Evolutionary conservation across 2,797 vertebrate species (phyloP), one percentile per base, ranked within the genome.

Genomic region (Aphelocoma californica): DNA sequence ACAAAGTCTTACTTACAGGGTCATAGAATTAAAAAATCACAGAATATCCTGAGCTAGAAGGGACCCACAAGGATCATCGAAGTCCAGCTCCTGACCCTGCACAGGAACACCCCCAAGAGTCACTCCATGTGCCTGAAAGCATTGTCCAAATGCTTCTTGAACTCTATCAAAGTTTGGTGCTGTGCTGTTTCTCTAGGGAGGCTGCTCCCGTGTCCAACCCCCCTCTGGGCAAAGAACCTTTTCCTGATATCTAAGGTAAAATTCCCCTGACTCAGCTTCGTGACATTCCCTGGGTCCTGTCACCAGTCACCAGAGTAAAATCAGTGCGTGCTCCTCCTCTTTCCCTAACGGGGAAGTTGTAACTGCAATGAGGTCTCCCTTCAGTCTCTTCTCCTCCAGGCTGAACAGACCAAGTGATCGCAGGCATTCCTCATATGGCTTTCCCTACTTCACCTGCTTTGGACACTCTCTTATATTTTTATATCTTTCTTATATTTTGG

Each of bases 271-370:
- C 14, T 24, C 57, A 50, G 5, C 12, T n/a, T 38, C 32, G 51
- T 36, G 26, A 18, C 13, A 12, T 62, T 44, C 13, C 7, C 31
- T n/a, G 44, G 10, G 12, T 51, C 7, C 19, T 12, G 2, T 62
- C 50, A 64, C n/a, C 0, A 0, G 8, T 18, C 64, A 82, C 11
- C 19, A 32, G 18, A 24, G 23, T 19, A 16, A 44, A 50, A 44
- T 38, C 64, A 45, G 24, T 38, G 9, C 8, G 44, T 64, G 17
- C 2, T 5, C 19, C 17, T 51, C 7, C 13, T 14, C 40, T 69
- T 38, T 29, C 17, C 28, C 18, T 45, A 7, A 21, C 0, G 0
- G 45, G 29, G 18, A 31, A 16, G 10, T 14, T 40, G 57, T 8
- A 77, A 21, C 4, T 26, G 12, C 3, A 2, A 5, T 31, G 64